Evolutionary conservation across 92 coral and sea anemone genomes (phyloP), one percentile per base, ranked within the genome.

Genomic region (Porites cylindrica): DNA sequence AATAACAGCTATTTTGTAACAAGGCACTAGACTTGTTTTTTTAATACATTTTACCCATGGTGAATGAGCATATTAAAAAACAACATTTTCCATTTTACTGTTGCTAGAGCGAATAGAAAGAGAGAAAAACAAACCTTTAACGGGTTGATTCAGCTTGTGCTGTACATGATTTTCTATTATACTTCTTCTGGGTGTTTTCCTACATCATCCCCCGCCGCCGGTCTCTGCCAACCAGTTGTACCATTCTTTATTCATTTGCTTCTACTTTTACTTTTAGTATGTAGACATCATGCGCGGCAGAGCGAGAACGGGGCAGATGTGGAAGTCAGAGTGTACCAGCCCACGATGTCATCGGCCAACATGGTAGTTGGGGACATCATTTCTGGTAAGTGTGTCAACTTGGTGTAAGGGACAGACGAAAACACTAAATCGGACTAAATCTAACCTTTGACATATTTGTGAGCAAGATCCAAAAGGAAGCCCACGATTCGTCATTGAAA

Each of bases 341-440:
- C 79, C 79, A 75, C 79, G 47, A 75, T 75, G 79, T 75, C 79
- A 75, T 75, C 79, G 29, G 79, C 79, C 79, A 75, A 75, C 79
- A 75, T 75, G 79, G 79, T 75, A 75, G 63, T 75, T 75, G 79
- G 19, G 79, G 79, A 75, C 64, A 75, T 75, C 79, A 75, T 75
- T 17, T 75, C 79, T 19, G 79, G 79, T 75, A 51, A 47, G 79
- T 75, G 24, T 51, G 79, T 52, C 10, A 10, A 75, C 79, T 75
- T 75, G 79, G 79, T 75, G 79, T 75, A 50, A 73, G 79, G 64
- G 50, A 32, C 56, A 43, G 77, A 73, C 17, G 77, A 75, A 75
- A 75, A 17, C n/a, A 51, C 64, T 75, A 75, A 51, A 52, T 51
- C 29, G 64, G 79, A 18, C 79, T 51, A 53, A 75, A 73, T 73